These are phyloP conservation scores for Phortica okadai DNA, from an alignment of 2,888 invertebrate genomes.

Conservation along the genomic window DNA sequence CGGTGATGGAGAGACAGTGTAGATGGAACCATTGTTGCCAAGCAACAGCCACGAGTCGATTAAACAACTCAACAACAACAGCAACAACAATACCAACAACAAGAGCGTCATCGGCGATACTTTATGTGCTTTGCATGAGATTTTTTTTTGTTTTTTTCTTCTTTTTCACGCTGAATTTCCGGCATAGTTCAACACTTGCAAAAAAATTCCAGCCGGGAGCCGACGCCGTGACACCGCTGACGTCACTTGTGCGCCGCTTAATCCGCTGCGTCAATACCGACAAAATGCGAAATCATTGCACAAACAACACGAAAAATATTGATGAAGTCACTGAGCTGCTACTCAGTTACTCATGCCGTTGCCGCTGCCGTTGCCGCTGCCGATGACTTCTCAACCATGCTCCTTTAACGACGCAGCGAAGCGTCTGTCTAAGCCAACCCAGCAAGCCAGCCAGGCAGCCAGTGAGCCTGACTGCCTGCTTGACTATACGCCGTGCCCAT, in stretches of 20 bases:
- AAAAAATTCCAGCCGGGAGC: not conserved
- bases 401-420: too few species aligned
- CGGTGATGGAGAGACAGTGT: not conserved
- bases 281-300: slow-evolving; percentile 70
- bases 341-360: not conserved
- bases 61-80: slow-evolving; percentile 1
- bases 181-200: slow-evolving; percentile 2
- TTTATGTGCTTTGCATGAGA: not conserved
- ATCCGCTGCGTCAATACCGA: slow-evolving; percentile 70
- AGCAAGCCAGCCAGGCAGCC: not conserved
- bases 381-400: not conserved
- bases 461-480: not conserved
- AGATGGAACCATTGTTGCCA: not conserved
- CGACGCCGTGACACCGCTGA: not conserved
- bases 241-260: slow-evolving; percentile 38
- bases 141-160: not conserved
- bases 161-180: not conserved
- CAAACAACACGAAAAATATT: slow-evolving; percentile 55
- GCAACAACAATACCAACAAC: not conserved
- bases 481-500: slow-evolving; percentile 29
- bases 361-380: slow-evolving; percentile 38
- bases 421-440: not conserved
- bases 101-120: not conserved
- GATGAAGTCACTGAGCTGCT: slow-evolving; percentile 52
- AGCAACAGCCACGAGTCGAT: not conserved